phyloP scores from a whole-genome alignment of 2,888 invertebrate genomes.

The Machimus rusticus region DNA sequence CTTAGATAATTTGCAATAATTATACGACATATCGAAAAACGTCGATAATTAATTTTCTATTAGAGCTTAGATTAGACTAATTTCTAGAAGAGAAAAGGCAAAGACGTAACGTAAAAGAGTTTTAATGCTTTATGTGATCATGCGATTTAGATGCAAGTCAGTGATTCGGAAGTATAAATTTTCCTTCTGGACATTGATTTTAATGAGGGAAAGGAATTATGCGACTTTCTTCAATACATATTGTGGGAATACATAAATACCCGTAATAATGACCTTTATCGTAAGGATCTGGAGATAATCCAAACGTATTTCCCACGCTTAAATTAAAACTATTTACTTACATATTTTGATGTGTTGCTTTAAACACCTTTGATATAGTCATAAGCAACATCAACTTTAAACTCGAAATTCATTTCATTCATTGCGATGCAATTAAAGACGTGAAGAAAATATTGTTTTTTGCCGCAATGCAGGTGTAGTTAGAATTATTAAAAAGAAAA shows the following conservation, averaged over 20 bases:
- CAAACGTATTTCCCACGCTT: not conserved
- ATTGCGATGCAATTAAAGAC: too few relatives aligned
- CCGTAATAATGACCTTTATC: not conserved
- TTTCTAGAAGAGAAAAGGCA: not conserved
- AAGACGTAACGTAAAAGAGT: not conserved
- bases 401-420: too few relatives aligned
- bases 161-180: not conserved
- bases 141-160: not conserved
- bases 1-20: constrained; percentile 23
- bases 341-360: too few relatives aligned
- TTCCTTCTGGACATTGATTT: not conserved
- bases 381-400: too few relatives aligned
- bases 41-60: constrained; percentile 30
- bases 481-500: too few relatives aligned
- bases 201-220: not conserved
- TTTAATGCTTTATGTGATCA: not conserved
- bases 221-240: not conserved
- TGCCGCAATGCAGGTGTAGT: too few relatives aligned
- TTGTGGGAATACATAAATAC: not conserved
- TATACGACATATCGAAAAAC: not conserved
- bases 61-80: constrained; percentile 9
- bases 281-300: not conserved
- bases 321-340: too few relatives aligned
- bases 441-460: too few relatives aligned
- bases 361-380: not conserved